These are phyloP conservation scores for Umimayanthus chanpuru DNA, from an alignment of 92 coral and sea anemone species.

Conservation along the genomic window DNA sequence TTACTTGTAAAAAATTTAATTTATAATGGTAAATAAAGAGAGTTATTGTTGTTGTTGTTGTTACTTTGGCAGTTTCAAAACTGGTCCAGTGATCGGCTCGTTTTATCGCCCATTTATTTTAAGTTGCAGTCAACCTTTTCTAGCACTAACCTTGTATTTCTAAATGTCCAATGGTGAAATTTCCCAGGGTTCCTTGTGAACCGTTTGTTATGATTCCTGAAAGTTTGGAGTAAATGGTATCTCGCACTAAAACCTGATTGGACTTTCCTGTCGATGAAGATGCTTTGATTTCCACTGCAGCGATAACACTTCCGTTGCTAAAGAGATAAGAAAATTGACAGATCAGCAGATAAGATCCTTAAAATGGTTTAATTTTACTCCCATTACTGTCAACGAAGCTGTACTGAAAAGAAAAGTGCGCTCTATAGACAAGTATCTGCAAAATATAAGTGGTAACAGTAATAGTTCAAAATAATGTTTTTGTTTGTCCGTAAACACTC, in stretches of 20 bases:
- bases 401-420: neutral
- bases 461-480: no score
- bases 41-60: no score
- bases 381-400: neutral
- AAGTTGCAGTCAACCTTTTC: no score
- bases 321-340: neutral
- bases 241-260: neutral
- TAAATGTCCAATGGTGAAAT: neutral
- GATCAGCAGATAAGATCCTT: neutral
- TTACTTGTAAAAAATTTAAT: no score
- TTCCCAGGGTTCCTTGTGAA: neutral
- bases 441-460: no score
- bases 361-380: no score
- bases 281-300: constrained; percentile 19
- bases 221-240: neutral
- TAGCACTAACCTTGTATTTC: constrained; percentile 5
- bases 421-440: no score
- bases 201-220: neutral
- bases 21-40: no score
- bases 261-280: neutral
- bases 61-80: neutral
- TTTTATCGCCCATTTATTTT: no score
- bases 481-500: no score
- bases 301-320: constrained; percentile 23
- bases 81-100: neutral